Evolutionary conservation across 2,797 vertebrate genomes (phyloP).

Genomic region (Anguilla obscura): DNA sequence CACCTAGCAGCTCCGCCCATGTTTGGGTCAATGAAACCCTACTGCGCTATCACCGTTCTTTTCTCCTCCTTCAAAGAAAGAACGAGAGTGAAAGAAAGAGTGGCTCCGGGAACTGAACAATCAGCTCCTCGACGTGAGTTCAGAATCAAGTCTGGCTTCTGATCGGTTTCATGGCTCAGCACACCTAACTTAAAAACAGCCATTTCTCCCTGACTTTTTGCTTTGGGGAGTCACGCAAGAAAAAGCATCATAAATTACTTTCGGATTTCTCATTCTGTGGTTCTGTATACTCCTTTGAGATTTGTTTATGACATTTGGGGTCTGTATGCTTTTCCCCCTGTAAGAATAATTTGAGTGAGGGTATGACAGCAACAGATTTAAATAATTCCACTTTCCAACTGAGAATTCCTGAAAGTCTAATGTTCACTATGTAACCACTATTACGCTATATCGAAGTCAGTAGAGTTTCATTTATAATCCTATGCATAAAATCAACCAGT

Average conservation of each 20-base stretch:
- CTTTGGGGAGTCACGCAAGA: background rate
- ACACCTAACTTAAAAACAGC: background rate
- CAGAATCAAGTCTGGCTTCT: background rate
- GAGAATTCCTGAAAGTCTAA: background rate
- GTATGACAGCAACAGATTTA: background rate
- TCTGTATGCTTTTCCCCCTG: background rate
- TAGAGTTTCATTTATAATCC: background rate
- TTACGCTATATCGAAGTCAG: background rate
- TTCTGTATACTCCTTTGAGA: conserved; percentile 1
- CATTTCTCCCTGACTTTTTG: background rate
- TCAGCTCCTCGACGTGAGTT: background rate
- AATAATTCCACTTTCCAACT: background rate
- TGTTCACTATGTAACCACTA: background rate
- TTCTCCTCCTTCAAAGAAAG: background rate
- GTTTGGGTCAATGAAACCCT: background rate
- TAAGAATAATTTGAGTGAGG: background rate
- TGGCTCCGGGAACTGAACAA: background rate
- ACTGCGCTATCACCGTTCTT: background rate
- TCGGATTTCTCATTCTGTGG: background rate
- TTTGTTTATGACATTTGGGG: background rate
- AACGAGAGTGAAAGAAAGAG: background rate
- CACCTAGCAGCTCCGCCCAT: background rate
- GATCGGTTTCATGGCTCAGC: background rate
- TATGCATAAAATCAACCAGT: background rate
- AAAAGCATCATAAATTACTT: conserved; percentile 2